phyloP scores from a whole-genome alignment of 2,888 invertebrate species.

The Dicranocentrus wangi region DNA sequence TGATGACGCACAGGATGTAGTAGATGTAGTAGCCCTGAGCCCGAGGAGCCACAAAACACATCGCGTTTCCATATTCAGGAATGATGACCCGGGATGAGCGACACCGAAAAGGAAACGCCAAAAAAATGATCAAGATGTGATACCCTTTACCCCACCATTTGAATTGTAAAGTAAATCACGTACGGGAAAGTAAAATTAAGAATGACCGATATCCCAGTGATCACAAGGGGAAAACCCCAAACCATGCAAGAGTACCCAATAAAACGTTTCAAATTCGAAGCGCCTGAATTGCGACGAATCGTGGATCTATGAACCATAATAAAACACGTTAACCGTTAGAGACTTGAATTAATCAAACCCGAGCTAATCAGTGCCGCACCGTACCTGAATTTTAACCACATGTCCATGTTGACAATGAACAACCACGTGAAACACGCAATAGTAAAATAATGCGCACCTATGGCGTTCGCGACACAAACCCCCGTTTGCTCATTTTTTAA shows the following conservation, averaged over 20 bases:
- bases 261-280: conserved; percentile 28
- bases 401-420: conserved; percentile 42
- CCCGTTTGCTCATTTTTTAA: background rate
- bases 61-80: conserved; percentile 43
- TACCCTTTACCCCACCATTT: too few species aligned
- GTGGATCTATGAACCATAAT: too few species aligned
- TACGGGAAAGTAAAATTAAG: conserved; percentile 27
- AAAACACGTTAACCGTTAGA: too few species aligned
- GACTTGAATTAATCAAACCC: background rate
- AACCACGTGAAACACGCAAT: conserved; percentile 56
- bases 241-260: conserved; percentile 23
- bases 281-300: too few species aligned
- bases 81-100: conserved; percentile 12
- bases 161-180: too few species aligned
- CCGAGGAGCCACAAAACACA: conserved; percentile 54
- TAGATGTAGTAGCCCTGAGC: conserved; percentile 52
- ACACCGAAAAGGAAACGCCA: conserved; percentile 23
- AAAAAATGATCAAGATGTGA: too few species aligned
- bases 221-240: conserved; percentile 41
- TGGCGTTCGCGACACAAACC: background rate
- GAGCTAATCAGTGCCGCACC: too few species aligned
- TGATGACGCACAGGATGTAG: conserved; percentile 44
- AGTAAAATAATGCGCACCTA: conserved; percentile 42
- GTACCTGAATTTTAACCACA: conserved; percentile 55
- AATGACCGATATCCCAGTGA: conserved; percentile 30